phyloP scores from a whole-genome alignment of 2,113 vertebrate species.

The Phalacrocorax aristotelis region DNA sequence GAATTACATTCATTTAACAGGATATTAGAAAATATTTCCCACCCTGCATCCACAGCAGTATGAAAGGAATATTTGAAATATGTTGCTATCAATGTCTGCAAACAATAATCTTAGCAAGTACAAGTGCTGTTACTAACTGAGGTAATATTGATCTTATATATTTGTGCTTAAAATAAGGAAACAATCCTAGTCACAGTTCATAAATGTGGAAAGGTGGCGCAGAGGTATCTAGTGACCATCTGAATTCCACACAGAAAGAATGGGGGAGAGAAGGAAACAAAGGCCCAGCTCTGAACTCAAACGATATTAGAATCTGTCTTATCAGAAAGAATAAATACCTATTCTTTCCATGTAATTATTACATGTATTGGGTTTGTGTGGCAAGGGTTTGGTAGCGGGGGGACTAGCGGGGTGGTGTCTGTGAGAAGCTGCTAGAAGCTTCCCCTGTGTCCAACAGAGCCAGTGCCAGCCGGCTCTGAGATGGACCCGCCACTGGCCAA shows the following conservation, averaged over 20 bases:
- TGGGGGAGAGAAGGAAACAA: not conserved
- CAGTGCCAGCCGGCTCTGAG: too few relatives aligned
- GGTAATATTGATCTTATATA: not conserved
- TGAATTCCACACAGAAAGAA: not conserved
- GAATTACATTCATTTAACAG: not conserved
- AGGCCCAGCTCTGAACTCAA: not conserved
- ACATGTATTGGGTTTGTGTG: not conserved
- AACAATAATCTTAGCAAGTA: not conserved
- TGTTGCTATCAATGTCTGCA: not conserved
- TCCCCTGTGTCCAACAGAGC: too few relatives aligned
- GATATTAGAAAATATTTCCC: conserved; percentile 7
- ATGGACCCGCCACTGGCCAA: too few relatives aligned
- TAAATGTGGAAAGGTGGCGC: not conserved
- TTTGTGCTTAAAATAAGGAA: not conserved
- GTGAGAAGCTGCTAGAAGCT: too few relatives aligned
- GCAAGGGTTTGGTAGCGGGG: too few relatives aligned
- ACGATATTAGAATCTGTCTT: not conserved
- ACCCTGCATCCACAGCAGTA: not conserved
- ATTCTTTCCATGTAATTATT: not conserved
- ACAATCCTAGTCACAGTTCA: not conserved
- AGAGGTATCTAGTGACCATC: not conserved
- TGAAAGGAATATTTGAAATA: conserved; percentile 7
- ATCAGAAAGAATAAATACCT: not conserved
- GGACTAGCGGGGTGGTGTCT: too few relatives aligned
- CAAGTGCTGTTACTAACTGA: not conserved